Evolutionary conservation across 1,140 invertebrate genomes (phyloP), one percentile per base, ranked within the genome.

Genomic region (Trichonephila clavata): DNA sequence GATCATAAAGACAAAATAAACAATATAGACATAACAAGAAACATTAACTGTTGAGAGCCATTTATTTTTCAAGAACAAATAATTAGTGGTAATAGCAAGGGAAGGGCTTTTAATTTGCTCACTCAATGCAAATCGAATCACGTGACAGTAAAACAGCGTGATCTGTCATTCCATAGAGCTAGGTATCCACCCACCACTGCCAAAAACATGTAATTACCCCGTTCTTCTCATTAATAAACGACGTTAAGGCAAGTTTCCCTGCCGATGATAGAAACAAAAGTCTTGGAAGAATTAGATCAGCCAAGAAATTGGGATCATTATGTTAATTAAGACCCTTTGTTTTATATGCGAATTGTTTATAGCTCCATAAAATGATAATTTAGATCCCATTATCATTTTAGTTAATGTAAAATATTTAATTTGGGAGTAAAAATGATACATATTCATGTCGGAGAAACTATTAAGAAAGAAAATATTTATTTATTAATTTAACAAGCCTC

Each of bases 181-280:
- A 8, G 21, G 50, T 83, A n/a, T 21, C 81, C 21, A 50, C 81
- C 43, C 81, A 13, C 43, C 20, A 83, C 13, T 24, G 20, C 10
- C 21, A 24, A 83, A 59, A 57, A 83, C 43, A 57, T 83, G 81
- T 27, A n/a, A 83, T 83, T n/a, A 57, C 21, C 21, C 43, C 10
- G 39, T 50, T 83, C 16, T 59, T 18, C 39, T 59, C 81, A 83
- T 83, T 83, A 83, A 83, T 83, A 83, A 83, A 50, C 21, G 39
- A 81, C 16, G 77, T 20, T 68, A 68, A 68, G n/a, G 65, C 65
- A 68, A 61, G n/a, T 68, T 68, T 68, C 7, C 63, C n/a, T 3
- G 2, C 27, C 27, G 24, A 27, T 18, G 24, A 18, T 24, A 77
- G 27, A 32, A 32, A 77, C 68, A 39, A 77, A 77, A 32, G 68